Evolutionary conservation across 2,113 vertebrate species (phyloP).

Genomic region (Hippoglossus stenolepis): DNA sequence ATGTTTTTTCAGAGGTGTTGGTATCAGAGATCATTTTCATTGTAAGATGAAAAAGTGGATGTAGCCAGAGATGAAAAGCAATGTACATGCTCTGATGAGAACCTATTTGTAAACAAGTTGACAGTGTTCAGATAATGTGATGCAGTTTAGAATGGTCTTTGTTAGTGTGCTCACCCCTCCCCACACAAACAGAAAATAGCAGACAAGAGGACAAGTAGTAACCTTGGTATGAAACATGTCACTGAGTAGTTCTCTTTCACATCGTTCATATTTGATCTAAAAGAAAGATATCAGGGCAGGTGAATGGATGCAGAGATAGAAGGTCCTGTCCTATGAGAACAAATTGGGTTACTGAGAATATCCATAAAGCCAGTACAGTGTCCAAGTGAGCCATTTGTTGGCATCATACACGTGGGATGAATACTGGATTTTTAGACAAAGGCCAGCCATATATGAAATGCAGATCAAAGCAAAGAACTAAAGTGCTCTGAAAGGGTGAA

Average conservation of each 20-base stretch:
- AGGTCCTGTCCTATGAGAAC: neutral
- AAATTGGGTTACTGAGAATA: conserved; percentile 10
- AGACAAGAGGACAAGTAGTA: conserved; percentile 72
- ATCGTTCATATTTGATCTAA: conserved; percentile 91
- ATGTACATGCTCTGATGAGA: neutral
- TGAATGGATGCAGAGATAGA: conserved; percentile 29
- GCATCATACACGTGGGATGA: neutral
- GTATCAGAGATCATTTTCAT: too few species aligned
- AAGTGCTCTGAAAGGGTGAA: neutral
- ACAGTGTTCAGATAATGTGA: neutral
- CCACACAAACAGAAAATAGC: conserved; percentile 15
- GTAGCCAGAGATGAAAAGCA: neutral
- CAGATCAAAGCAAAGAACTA: neutral
- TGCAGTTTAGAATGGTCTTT: neutral
- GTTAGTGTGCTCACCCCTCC: conserved; percentile 1
- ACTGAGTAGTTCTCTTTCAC: conserved; percentile 87
- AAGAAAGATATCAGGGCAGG: conserved; percentile 68
- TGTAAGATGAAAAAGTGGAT: too few species aligned
- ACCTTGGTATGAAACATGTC: conserved; percentile 92
- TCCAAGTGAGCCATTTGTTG: neutral
- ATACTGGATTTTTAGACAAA: neutral
- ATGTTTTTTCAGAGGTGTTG: too few species aligned
- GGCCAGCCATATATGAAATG: neutral
- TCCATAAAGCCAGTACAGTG: conserved; percentile 1
- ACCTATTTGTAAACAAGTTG: neutral